Percentiles rank a stretch among this genome's conserved stretches.
Evolutionary conservation across 2,113 vertebrate genomes (phyloP).

Genomic region (Myanophis thanlyinensis): DNA sequence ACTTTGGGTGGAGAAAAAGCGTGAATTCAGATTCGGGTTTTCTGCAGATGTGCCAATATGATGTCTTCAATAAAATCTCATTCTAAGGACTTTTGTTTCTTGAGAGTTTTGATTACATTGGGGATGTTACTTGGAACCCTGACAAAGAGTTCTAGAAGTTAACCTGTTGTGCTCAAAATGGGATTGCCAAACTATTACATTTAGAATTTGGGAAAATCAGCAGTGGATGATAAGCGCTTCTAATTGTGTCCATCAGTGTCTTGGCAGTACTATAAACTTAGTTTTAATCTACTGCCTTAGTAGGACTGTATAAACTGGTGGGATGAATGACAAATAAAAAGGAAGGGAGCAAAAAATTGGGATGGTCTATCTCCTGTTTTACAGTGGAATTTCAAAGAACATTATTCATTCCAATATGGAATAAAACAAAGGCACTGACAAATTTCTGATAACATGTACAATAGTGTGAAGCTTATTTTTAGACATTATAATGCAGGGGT

Average conservation of each 20-base stretch:
- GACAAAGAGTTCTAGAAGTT: no score
- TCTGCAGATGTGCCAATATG: no score
- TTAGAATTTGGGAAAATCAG: neutral
- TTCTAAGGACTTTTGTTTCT: no score
- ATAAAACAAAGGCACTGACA: neutral
- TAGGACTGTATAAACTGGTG: neutral
- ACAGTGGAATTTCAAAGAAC: neutral
- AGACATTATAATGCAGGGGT: neutral
- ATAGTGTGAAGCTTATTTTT: neutral
- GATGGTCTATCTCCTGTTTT: neutral
- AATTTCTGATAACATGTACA: neutral
- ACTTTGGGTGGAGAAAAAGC: no score
- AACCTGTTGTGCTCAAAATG: neutral
- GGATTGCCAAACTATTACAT: neutral
- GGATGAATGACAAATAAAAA: neutral
- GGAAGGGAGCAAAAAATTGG: neutral
- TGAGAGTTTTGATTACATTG: no score
- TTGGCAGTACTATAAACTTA: neutral
- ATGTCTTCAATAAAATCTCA: no score
- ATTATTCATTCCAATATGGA: neutral
- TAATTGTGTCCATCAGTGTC: neutral
- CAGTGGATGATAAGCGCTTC: neutral
- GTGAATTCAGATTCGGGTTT: no score
- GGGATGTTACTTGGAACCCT: no score
- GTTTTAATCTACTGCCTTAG: neutral